Evolutionary conservation across 2,888 invertebrate genomes (phyloP), one percentile per base, ranked within the genome.

Genomic region (Microctonus brassicae): DNA sequence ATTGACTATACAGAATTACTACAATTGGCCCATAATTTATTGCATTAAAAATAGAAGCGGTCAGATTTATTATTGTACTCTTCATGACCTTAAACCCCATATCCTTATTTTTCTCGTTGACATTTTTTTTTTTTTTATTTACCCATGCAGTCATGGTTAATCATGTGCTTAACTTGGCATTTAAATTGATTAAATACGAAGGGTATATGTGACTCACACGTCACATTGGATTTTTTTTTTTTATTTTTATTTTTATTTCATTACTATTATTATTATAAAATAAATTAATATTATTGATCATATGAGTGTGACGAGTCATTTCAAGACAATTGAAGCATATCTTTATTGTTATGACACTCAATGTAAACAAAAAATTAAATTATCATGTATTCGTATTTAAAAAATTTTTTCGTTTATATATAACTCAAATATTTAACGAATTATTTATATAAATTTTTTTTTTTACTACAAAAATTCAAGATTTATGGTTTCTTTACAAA

Each of bases 1-100:
- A 81, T 82, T 78, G 80, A 57, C 33, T 52, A 67, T 73, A 76
- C 70, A 67, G 69, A 72, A 29, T 58, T 57, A n/a, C 58, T 61
- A 39, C 26, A 53, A 63, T 62, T 26, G 70, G 64, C 60, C n/a
- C 47, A 7, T 10, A 39, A n/a, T n/a, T 47, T 47, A 20, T 47
- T n/a, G 47, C 0, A n/a, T n/a, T n/a, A n/a, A 17, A 20, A n/a
- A 47, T n/a, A 47, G 6, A 17, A 7, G 17, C n/a, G n/a, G n/a
- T n/a, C n/a, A n/a, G n/a, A n/a, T 17, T 47, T n/a, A 47, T 47
- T 47, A 6, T 47, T 47, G 17, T 7, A n/a, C 9, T 17, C 17
- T 47, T 7, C 20, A 47, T 47, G 47, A 47, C 47, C 47, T 17
- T 47, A 47, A 47, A 47, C 47, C 17, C 17, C 17, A 5, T 17